Evolutionary conservation across 2,113 vertebrate genomes (phyloP).

Genomic region (Daboia siamensis): DNA sequence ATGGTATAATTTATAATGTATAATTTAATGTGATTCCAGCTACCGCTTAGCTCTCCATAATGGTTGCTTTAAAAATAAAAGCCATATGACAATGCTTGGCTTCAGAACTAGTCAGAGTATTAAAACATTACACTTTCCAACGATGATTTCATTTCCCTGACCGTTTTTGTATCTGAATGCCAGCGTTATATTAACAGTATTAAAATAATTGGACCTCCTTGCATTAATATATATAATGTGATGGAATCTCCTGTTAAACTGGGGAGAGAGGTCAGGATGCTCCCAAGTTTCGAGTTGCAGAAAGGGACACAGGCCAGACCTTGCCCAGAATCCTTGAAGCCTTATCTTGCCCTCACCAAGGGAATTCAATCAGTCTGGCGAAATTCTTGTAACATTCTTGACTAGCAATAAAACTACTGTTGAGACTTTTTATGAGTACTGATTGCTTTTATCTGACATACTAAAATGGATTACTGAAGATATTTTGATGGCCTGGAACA

Average conservation of each 20-base stretch:
- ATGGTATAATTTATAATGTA: not conserved
- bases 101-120: not conserved
- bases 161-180: not conserved
- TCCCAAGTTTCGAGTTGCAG: not conserved
- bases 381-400: not conserved
- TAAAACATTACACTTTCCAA: not conserved
- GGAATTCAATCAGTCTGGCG: not conserved
- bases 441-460: not conserved
- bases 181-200: not conserved
- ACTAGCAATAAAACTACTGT: not conserved
- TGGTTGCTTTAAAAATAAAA: not conserved
- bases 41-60: not conserved
- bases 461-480: not conserved
- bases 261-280: not conserved
- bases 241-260: not conserved
- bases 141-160: not conserved
- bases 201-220: not conserved
- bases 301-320: not conserved
- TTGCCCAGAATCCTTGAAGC: not conserved
- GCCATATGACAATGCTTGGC: not conserved
- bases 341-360: not conserved
- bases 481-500: not conserved
- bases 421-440: not conserved
- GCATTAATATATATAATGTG: not conserved
- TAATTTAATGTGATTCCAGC: not conserved